These are phyloP conservation scores for Tachina fera DNA, from an alignment of 2,888 invertebrate genomes.

Conservation along the genomic window DNA sequence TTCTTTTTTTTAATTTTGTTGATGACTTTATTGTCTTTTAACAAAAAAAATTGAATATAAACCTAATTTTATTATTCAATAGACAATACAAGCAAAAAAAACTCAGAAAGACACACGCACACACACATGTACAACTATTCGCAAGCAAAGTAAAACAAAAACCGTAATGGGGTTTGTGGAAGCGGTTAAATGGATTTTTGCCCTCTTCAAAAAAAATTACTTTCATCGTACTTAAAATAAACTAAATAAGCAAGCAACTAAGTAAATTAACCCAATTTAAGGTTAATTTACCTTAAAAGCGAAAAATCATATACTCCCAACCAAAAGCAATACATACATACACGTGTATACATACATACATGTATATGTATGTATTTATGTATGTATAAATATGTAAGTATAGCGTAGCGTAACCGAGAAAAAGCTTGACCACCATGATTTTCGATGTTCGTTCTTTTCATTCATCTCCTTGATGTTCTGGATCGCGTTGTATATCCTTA, in stretches of 20 bases:
- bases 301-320: slow-evolving; percentile 30
- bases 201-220: slow-evolving; percentile 30
- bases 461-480: too few relatives aligned
- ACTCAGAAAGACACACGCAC: neutral
- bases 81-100: slow-evolving; percentile 33
- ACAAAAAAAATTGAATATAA: slow-evolving; percentile 57
- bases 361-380: neutral
- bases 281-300: slow-evolving; percentile 64
- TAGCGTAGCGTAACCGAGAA: too few relatives aligned
- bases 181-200: slow-evolving; percentile 68
- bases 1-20: slow-evolving; percentile 26
- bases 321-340: slow-evolving; percentile 2
- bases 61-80: slow-evolving; percentile 68
- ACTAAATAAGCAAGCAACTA: slow-evolving; percentile 52
- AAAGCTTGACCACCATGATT: too few relatives aligned
- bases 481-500: too few relatives aligned
- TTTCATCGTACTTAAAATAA: slow-evolving; percentile 48
- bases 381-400: neutral
- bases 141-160: slow-evolving; percentile 35
- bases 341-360: too few relatives aligned
- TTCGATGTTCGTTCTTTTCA: too few relatives aligned
- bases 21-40: slow-evolving; percentile 51
- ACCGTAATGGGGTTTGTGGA: slow-evolving; percentile 65
- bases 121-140: neutral
- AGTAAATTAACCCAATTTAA: slow-evolving; percentile 69